Base-by-base conservation (phyloP, 2,888 invertebrate species). In the Agrotis exclamationis region DNA sequence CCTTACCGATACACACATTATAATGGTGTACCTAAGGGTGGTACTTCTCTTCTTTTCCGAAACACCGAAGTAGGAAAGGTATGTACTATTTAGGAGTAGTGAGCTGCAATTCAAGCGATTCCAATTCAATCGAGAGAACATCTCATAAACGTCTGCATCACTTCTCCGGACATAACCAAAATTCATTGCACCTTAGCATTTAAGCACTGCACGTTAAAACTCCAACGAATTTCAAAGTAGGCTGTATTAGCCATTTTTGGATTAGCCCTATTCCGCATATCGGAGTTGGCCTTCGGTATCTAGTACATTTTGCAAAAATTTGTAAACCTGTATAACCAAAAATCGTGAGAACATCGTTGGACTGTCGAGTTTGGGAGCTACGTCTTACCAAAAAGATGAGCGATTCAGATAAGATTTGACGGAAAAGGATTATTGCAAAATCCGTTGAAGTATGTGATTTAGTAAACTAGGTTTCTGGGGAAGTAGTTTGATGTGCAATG, bases 361-460 rank as follows among this genome's bases (percentile, higher is more conserved):
- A 24, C 58, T 22, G 14, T 50, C 59, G 39, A 58, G 54, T 78
- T 72, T 69, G 69, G 57, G 14, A 74, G 24, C 57, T 47, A 63
- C 51, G 44, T 39, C 53, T 45, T 47, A 47, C 69, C 33, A 62
- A 39, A 64, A 22, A 51, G 80, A 82, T 77, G 50, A 44, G 1
- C 54, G 60, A 72, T 74, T n/a, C 9, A 68, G 82, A 83, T 83
- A 28, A 77, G 60, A 74, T 77, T 28, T 20, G 48, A 24, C 39
- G 24, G n/a, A 63, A 50, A 79, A 69, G 69, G 53, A 79, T 63
- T 50, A 60, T 79, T 68, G 68, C 53, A 45, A 24, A 68, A 57
- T 57, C 47, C 65, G 33, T 74, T 57, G 7, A 50, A 64, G 48
- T 64, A 13, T 65, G 56, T 51, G 66, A 72, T 72, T 74, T 45